A percentile compares a stretch with the other conserved stretches of the same genome.
Evolutionary conservation across 2,888 invertebrate species (phyloP).

Genomic region (Sericinus montela): DNA sequence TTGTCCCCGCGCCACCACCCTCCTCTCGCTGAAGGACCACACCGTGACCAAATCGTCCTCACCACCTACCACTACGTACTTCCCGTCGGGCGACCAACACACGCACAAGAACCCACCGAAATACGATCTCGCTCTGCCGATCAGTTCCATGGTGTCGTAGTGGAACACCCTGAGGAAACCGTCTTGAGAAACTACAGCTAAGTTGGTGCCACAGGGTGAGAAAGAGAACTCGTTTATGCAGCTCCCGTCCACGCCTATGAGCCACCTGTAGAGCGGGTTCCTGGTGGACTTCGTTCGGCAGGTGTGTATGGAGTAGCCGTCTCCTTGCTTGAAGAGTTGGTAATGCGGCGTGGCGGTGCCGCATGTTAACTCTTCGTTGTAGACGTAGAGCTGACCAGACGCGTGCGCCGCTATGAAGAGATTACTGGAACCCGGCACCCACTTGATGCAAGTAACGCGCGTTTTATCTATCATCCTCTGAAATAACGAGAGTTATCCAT

Average conservation of each 20-base stretch:
- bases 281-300: slow-evolving; percentile 97
- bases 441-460: slow-evolving; percentile 97
- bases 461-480: slow-evolving; percentile 96
- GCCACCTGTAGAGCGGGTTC: slow-evolving; percentile 95
- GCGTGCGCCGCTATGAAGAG: slow-evolving; percentile 96
- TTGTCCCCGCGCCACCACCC: slow-evolving; percentile 98
- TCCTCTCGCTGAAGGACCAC: slow-evolving; percentile 94
- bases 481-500: too few relatives aligned
- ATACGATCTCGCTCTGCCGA: slow-evolving; percentile 96
- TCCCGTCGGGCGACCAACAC: slow-evolving; percentile 98
- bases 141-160: slow-evolving; percentile 97
- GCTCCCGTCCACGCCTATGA: slow-evolving; percentile 88
- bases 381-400: slow-evolving; percentile 98
- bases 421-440: slow-evolving; percentile 97
- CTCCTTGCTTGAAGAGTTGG: slow-evolving; percentile 96
- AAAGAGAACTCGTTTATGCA: slow-evolving; percentile 98
- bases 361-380: slow-evolving; percentile 96
- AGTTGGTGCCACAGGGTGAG: slow-evolving; percentile 94
- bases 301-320: slow-evolving; percentile 95
- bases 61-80: slow-evolving; percentile 97
- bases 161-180: slow-evolving; percentile 98
- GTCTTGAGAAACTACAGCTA: slow-evolving; percentile 97
- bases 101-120: slow-evolving; percentile 99
- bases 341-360: slow-evolving; percentile 95
- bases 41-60: slow-evolving; percentile 99